phyloP scores from a whole-genome alignment of 2,113 vertebrate species.

The Andinoacara biseriatus region DNA sequence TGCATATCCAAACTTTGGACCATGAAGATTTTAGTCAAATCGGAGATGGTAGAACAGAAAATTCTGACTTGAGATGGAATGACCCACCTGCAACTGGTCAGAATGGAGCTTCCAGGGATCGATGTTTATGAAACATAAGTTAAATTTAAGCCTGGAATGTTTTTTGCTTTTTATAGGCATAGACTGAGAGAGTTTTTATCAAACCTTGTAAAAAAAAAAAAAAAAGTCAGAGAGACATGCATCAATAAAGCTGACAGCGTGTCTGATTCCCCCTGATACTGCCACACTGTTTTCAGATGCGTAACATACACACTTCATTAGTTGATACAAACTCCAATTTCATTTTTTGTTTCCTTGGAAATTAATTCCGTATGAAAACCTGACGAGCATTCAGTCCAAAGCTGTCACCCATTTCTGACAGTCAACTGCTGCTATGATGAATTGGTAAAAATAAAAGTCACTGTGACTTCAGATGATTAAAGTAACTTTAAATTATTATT shows the following conservation, averaged over 20 bases:
- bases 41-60: not conserved
- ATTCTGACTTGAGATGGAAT: not conserved
- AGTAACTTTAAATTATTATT: not conserved
- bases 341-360: not conserved
- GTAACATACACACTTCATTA: not conserved
- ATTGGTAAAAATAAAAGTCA: slow-evolving; percentile 11
- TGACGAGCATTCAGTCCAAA: slow-evolving; percentile 14
- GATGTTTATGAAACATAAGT: not conserved
- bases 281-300: not conserved
- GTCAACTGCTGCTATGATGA: slow-evolving; percentile 3
- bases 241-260: not conserved
- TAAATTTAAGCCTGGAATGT: not conserved
- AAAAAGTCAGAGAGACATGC: not conserved
- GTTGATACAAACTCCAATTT: not conserved
- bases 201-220: too few species aligned
- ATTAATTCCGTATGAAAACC: not conserved
- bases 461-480: slow-evolving; percentile 1
- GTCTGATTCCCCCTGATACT: not conserved
- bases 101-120: not conserved
- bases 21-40: not conserved
- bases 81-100: not conserved
- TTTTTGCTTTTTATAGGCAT: not conserved
- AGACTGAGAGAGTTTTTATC: too few species aligned
- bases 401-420: slow-evolving; percentile 1
- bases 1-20: too few species aligned